These are phyloP conservation scores for Disparrhopalites patrizii DNA, from an alignment of 2,888 invertebrate genomes.

Conservation along the genomic window DNA sequence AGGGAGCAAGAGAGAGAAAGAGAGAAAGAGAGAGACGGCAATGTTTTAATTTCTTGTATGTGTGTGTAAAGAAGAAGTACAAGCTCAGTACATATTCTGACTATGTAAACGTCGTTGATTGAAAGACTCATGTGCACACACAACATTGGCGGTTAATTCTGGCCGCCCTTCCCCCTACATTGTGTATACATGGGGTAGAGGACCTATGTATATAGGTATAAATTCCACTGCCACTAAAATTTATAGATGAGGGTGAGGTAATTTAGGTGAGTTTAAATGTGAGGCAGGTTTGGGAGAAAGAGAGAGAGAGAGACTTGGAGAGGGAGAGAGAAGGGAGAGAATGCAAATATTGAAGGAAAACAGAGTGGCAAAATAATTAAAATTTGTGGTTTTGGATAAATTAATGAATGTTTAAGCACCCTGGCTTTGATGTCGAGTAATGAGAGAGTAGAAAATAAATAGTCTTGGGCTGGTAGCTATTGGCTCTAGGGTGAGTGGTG, in stretches of 20 bases:
- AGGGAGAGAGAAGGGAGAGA: slow-evolving; percentile 26
- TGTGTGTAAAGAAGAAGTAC: background rate
- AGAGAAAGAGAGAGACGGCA: background rate
- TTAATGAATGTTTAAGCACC: slow-evolving; percentile 44
- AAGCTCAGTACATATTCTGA: background rate
- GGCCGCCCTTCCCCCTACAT: too few relatives aligned
- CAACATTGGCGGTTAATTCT: too few relatives aligned
- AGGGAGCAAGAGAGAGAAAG: too few relatives aligned
- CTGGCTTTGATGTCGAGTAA: slow-evolving; percentile 30
- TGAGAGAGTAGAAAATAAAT: slow-evolving; percentile 34
- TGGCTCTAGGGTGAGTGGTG: slow-evolving; percentile 20
- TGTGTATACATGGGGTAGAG: slow-evolving; percentile 2
- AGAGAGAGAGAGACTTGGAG: too few relatives aligned
- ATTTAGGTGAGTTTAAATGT: slow-evolving; percentile 5
- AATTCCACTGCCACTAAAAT: too few relatives aligned
- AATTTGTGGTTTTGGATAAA: slow-evolving; percentile 47
- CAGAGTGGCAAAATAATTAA: slow-evolving; percentile 43
- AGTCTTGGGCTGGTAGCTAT: slow-evolving; percentile 26
- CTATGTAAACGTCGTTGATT: slow-evolving; percentile 10
- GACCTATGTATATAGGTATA: too few relatives aligned
- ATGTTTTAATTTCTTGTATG: too few relatives aligned
- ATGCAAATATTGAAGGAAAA: slow-evolving; percentile 32
- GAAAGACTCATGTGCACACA: background rate
- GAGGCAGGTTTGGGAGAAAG: background rate
- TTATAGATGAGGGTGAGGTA: background rate